phyloP scores from a whole-genome alignment of 2,797 vertebrate genomes.

The Bradypodion ventrale region DNA sequence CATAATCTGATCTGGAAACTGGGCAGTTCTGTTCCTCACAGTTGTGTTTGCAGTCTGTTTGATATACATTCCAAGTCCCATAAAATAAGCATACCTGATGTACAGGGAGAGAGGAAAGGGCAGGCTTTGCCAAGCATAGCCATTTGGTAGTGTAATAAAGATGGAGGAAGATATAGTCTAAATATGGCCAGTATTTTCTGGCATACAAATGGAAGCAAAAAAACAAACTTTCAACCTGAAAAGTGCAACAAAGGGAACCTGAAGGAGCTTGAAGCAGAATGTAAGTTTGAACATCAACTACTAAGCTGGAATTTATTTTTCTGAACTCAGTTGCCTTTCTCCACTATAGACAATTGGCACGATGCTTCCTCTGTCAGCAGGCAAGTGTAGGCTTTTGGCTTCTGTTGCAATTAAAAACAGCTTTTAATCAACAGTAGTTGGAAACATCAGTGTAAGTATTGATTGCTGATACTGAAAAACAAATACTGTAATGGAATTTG shows the following conservation, averaged over 20 bases:
- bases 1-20: conserved; percentile 25
- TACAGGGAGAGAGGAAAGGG: conserved; percentile 19
- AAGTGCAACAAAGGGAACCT: background rate
- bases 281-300: background rate
- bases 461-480: conserved; percentile 35
- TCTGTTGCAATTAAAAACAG: conserved; percentile 65
- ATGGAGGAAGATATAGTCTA: conserved; percentile 26
- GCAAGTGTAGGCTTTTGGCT: conserved; percentile 48
- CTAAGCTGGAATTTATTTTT: background rate
- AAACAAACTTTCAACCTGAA: conserved; percentile 35
- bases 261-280: background rate
- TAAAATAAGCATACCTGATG: conserved; percentile 7
- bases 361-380: conserved; percentile 61
- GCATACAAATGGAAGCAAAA: background rate
- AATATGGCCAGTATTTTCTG: conserved; percentile 23
- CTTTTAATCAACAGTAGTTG: conserved; percentile 58
- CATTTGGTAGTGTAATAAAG: conserved; percentile 25
- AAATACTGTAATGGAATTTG: conserved; percentile 20
- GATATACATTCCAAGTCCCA: conserved; percentile 48
- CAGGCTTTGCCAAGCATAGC: conserved; percentile 31
- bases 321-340: conserved; percentile 49
- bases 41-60: conserved; percentile 31
- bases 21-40: conserved; percentile 49
- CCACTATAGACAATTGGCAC: conserved; percentile 50
- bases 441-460: conserved; percentile 49